Percentiles rank a stretch among this genome's conserved stretches.
These are phyloP conservation scores for Eidolon helvum DNA, from an alignment of 2,113 vertebrate species.

Conservation along the genomic window DNA sequence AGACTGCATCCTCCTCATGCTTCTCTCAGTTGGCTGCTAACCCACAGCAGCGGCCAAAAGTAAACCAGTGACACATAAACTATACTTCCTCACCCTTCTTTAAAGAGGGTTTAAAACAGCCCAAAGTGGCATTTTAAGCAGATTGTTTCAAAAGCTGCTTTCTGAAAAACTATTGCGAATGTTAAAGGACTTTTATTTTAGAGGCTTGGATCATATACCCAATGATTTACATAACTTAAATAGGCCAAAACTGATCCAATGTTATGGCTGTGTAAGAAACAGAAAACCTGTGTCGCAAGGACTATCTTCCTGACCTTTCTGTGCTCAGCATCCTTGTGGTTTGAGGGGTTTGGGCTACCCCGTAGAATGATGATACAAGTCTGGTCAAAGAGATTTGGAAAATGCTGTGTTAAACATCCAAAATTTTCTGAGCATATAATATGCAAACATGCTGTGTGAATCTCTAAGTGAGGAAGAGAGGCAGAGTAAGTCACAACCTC, in stretches of 20 bases:
- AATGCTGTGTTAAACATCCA: not conserved
- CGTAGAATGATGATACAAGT: not conserved
- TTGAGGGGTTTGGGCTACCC: not conserved
- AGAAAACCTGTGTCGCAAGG: not conserved
- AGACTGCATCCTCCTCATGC: accelerated
- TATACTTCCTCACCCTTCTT: not conserved
- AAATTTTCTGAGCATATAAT: not conserved
- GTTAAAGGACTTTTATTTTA: not conserved
- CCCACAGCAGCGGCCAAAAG: not conserved
- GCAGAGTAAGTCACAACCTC: not conserved
- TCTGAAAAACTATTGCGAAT: not conserved
- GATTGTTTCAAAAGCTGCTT: not conserved
- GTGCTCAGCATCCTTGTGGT: not conserved
- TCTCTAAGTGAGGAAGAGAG: not conserved
- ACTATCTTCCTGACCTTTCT: not conserved
- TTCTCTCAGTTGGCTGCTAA: not conserved
- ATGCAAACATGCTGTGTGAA: not conserved
- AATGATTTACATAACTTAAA: not conserved
- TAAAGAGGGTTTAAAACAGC: conserved; percentile 1
- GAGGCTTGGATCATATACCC: not conserved
- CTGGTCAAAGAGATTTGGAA: not conserved
- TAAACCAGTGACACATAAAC: not conserved
- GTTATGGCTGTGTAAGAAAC: not conserved
- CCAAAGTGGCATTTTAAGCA: not conserved
- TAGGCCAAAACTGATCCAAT: not conserved